Percentiles rank a stretch among this genome's conserved stretches.
Evolutionary conservation across 1,140 invertebrate species (phyloP).

Genomic region (Drosophila trapezifrons): DNA sequence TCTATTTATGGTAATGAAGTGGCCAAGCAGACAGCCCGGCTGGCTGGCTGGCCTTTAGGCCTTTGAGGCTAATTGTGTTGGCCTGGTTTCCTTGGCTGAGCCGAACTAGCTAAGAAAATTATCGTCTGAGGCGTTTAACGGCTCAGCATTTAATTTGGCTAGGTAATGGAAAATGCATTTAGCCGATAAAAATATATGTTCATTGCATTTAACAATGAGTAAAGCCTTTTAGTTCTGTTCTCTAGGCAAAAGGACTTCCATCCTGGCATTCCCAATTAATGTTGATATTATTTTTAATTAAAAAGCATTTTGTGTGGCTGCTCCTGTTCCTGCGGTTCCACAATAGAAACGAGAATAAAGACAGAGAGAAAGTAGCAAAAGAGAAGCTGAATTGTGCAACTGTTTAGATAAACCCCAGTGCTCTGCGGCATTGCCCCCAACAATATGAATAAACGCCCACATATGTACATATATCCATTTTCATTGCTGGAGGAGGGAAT

Average conservation of each 20-base stretch:
- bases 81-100: conserved; percentile 26
- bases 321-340: conserved; percentile 15
- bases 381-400: conserved; percentile 41
- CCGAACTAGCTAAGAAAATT: conserved; percentile 23
- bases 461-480: background rate
- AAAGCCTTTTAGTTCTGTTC: conserved; percentile 5
- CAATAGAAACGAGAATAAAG: conserved; percentile 7
- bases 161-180: conserved; percentile 21
- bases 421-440: background rate
- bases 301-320: conserved; percentile 58
- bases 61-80: conserved; percentile 47
- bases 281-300: conserved; percentile 78
- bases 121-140: background rate
- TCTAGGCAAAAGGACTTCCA: background rate
- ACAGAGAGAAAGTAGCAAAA: conserved; percentile 2
- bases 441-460: conserved; percentile 15
- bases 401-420: conserved; percentile 58
- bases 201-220: conserved; percentile 21
- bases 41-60: conserved; percentile 32
- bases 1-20: conserved; percentile 45
- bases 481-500: background rate
- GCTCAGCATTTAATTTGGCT: background rate
- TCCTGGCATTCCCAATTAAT: conserved; percentile 53
- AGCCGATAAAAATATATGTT: conserved; percentile 13
- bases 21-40: conserved; percentile 22